A percentile compares a stretch with the other conserved stretches of the same genome.
phyloP scores from a whole-genome alignment of 2,797 vertebrate species.

The Enteromius afrohamiltoni region DNA sequence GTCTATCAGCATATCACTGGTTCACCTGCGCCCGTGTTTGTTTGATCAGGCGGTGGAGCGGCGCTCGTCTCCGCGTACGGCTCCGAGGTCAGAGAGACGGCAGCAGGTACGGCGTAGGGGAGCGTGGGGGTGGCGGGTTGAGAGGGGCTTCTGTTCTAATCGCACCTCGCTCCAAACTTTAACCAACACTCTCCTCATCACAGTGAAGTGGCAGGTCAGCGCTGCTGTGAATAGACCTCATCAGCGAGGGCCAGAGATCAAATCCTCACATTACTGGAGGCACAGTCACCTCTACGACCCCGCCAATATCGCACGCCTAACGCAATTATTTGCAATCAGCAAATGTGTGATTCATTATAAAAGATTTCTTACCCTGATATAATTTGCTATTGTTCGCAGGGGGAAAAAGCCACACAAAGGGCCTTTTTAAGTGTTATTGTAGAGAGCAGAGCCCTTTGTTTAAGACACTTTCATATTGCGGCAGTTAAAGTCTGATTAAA shows the following conservation, averaged over 20 bases:
- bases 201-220: conserved; percentile 84
- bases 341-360: conserved; percentile 94
- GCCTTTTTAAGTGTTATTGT: conserved; percentile 77
- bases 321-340: conserved; percentile 99
- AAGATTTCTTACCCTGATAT: conserved; percentile 80
- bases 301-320: conserved; percentile 88
- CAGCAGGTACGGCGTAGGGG: conserved; percentile 39
- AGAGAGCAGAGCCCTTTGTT: conserved; percentile 67
- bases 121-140: conserved; percentile 52
- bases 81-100: conserved; percentile 40
- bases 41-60: conserved; percentile 8
- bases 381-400: conserved; percentile 89
- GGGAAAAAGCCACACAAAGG: conserved; percentile 79
- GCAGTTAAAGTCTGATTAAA: conserved; percentile 79
- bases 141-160: conserved; percentile 70
- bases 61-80: background rate
- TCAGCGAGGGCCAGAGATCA: conserved; percentile 95
- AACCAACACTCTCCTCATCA: conserved; percentile 86
- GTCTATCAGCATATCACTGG: background rate
- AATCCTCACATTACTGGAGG: conserved; percentile 87
- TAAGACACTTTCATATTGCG: conserved; percentile 65
- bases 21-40: background rate
- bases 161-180: conserved; percentile 78
- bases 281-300: conserved; percentile 91
- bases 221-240: conserved; percentile 96